Base-by-base conservation (phyloP, 1,140 invertebrate species). In the Ptiloglossa arizonensis region DNA sequence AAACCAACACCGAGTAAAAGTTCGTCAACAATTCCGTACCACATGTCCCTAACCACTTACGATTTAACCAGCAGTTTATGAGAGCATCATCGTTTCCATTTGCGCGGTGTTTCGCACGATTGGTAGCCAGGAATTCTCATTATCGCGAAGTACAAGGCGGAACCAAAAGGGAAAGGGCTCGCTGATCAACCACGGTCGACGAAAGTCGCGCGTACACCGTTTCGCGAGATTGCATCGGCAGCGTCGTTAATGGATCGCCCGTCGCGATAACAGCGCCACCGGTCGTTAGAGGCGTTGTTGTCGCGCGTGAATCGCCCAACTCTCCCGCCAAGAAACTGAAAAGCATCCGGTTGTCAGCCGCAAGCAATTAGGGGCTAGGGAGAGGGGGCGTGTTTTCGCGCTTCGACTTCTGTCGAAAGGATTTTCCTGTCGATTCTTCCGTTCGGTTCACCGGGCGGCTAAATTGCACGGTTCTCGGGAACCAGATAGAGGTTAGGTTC, bases 171-270 rank as follows among this genome's bases (percentile, higher is more conserved):
- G 54, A 29, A 29, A 60, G 44, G 27, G 24, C 15, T 1, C 32
- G 35, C 6, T 27, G 63, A 79, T 72, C 46, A 62, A n/a, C 19
- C 60, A 17, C 29, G 48, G 41, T 70, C 46, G 72, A 48, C 59
- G 66, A 80, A 82, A 59, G 68, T 44, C 73, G 68, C 48, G 24
- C 60, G n/a, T 24, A 56, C 72, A 22, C 8, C 62, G 64, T 68
- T 56, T 63, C 68, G 73, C 54, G 64, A 77, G 57, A 73, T 81
- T 77, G 74, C 50, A 29, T 71, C 64, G 67, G 64, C 38, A n/a
- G 44, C 35, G 73, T 54, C 62, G 72, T 67, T 81, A 83, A 83
- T 83, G 74, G 69, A 57, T 73, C 59, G 59, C 59, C 11, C 63
- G 56, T 9, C 68, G 68, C 48, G 64, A 81, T 72, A 81, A 81